Evolutionary conservation across 2,797 vertebrate species (phyloP).

Genomic region (Siniperca obscura): DNA sequence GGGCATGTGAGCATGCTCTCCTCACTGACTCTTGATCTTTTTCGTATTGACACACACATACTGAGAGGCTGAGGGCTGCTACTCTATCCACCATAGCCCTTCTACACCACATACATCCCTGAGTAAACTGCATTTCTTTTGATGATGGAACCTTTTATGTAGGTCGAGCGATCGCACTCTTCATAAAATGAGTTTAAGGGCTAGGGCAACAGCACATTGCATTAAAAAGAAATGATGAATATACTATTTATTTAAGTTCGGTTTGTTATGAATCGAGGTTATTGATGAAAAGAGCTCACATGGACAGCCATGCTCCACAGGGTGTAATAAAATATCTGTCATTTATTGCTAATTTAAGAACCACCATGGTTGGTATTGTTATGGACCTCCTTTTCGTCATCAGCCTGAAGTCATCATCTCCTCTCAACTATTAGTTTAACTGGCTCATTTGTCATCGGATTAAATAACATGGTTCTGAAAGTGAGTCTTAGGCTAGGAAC

Average conservation of each 20-base stretch:
- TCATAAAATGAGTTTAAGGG: constrained; percentile 2
- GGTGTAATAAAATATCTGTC: neutral
- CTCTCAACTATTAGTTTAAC: constrained; percentile 46
- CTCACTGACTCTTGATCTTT: constrained; percentile 23
- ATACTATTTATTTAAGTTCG: constrained; percentile 3
- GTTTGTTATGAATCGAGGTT: neutral
- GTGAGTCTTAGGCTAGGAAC: constrained; percentile 62
- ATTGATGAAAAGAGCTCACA: constrained; percentile 3
- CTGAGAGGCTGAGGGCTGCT: neutral
- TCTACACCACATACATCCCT: constrained; percentile 15
- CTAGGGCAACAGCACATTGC: neutral
- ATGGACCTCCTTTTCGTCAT: neutral
- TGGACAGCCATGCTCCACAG: neutral
- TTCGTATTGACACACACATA: constrained; percentile 6
- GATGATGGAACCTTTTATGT: constrained; percentile 24
- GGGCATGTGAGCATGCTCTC: constrained; percentile 37
- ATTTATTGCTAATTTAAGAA: constrained; percentile 17
- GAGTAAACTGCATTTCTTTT: constrained; percentile 26
- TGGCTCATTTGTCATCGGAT: constrained; percentile 55
- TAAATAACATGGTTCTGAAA: constrained; percentile 61
- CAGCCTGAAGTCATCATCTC: constrained; percentile 30
- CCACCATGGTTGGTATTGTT: constrained; percentile 13
- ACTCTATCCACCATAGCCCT: neutral
- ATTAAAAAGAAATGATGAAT: neutral
- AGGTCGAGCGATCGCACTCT: constrained; percentile 9